phyloP scores from a whole-genome alignment of 2,888 invertebrate species.

The Amiota communis region DNA sequence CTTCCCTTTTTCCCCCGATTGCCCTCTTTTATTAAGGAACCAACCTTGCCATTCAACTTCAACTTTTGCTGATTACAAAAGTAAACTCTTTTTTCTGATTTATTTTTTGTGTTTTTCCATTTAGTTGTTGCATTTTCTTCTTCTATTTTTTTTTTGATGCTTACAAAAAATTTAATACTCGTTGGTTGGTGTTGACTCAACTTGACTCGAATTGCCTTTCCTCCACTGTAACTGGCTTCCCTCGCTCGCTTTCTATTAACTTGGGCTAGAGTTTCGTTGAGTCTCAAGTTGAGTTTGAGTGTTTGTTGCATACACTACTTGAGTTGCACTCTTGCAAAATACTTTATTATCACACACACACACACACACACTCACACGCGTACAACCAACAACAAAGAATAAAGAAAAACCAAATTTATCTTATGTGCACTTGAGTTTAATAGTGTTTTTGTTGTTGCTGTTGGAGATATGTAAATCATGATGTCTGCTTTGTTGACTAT shows the following conservation, averaged over 20 bases:
- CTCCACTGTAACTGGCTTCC: too few species aligned
- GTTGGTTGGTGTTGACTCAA: conserved; percentile 23
- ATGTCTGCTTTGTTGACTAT: too few species aligned
- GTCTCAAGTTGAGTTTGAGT: conserved; percentile 28
- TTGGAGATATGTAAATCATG: neutral
- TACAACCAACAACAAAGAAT: neutral
- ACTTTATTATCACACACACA: conserved; percentile 60
- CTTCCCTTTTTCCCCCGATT: too few species aligned
- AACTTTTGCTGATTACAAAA: conserved; percentile 56
- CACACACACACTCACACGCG: neutral
- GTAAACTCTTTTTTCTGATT: conserved; percentile 49
- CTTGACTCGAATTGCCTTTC: conserved; percentile 22
- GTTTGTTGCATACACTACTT: conserved; percentile 34
- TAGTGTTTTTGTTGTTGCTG: neutral
- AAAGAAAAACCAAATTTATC: neutral
- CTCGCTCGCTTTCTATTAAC: too few species aligned
- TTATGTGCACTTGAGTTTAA: neutral
- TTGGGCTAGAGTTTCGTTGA: too few species aligned
- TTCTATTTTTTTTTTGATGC: conserved; percentile 9
- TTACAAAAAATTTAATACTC: conserved; percentile 20
- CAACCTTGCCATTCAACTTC: conserved; percentile 36
- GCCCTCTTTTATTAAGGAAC: neutral
- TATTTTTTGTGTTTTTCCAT: neutral
- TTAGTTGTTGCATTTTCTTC: neutral
- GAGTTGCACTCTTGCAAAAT: conserved; percentile 61